Percentiles rank a stretch among this genome's conserved stretches.
Evolutionary conservation across 2,888 invertebrate genomes (phyloP).

Genomic region (Incurvaria masculella): DNA sequence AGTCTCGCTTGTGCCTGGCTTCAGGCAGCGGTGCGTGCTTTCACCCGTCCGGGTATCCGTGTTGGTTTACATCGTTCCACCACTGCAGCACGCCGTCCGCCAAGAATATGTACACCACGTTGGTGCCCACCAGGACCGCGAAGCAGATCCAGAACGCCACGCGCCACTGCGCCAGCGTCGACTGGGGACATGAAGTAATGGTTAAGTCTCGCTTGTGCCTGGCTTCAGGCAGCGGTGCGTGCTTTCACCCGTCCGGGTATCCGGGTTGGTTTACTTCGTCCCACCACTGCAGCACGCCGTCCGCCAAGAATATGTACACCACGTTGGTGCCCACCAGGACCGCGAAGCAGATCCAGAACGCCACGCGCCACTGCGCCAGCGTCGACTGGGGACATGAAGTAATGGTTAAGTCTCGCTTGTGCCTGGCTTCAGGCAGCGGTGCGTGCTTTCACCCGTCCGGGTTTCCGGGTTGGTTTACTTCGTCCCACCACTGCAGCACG

Average conservation of each 20-base stretch:
- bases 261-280: conserved; percentile 33
- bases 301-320: conserved; percentile 51
- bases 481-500: conserved; percentile 59
- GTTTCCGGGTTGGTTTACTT: conserved; percentile 22
- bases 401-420: too few relatives aligned
- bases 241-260: conserved; percentile 8
- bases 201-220: conserved; percentile 1
- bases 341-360: conserved; percentile 58
- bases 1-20: conserved; percentile 33
- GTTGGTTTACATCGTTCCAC: conserved; percentile 64
- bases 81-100: conserved; percentile 69
- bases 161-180: conserved; percentile 63
- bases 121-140: conserved; percentile 61
- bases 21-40: conserved; percentile 38
- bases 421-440: background rate
- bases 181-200: conserved; percentile 46
- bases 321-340: conserved; percentile 51
- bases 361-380: conserved; percentile 50
- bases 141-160: conserved; percentile 73
- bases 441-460: conserved; percentile 7
- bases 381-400: conserved; percentile 27
- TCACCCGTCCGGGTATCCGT: conserved; percentile 43
- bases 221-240: background rate
- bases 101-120: conserved; percentile 61
- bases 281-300: conserved; percentile 60